These are phyloP conservation scores for Habrosyne pyritoides DNA, from an alignment of 2,888 invertebrate species.

Conservation along the genomic window DNA sequence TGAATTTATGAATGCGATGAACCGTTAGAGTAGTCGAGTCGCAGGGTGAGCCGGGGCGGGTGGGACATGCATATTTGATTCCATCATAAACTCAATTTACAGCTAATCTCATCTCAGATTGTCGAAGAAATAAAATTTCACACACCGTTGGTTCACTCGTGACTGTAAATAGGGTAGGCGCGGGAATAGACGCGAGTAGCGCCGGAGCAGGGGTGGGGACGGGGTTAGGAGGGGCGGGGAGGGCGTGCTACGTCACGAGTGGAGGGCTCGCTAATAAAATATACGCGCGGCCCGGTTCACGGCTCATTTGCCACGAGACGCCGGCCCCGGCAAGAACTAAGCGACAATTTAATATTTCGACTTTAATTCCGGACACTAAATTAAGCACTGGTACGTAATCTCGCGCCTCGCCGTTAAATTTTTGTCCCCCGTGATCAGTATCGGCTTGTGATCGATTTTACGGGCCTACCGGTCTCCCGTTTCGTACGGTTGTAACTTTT, in stretches of 20 bases:
- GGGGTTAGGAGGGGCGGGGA: conserved; percentile 21
- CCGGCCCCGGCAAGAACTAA: conserved; percentile 44
- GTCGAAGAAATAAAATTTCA: conserved; percentile 83
- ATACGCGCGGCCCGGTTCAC: conserved; percentile 62
- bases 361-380: conserved; percentile 62
- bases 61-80: conserved; percentile 78
- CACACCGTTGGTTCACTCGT: conserved; percentile 70
- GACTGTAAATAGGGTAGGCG: conserved; percentile 71
- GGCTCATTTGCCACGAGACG: conserved; percentile 65
- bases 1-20: conserved; percentile 69
- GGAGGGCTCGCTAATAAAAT: conserved; percentile 59
- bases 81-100: conserved; percentile 81
- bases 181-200: conserved; percentile 28
- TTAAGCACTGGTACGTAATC: conserved; percentile 63
- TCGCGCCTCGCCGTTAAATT: conserved; percentile 67
- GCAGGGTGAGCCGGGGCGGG: conserved; percentile 25
- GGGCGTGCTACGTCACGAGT: conserved; percentile 16
- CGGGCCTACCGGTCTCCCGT: conserved; percentile 74
- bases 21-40: conserved; percentile 54
- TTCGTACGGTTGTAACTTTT: conserved; percentile 80
- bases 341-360: conserved; percentile 66
- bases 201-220: too few species aligned
- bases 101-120: conserved; percentile 82
- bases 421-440: conserved; percentile 75
- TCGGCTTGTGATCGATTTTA: conserved; percentile 78